phyloP scores from a whole-genome alignment of 1,140 invertebrate species.

The Bradynema listronoti region DNA sequence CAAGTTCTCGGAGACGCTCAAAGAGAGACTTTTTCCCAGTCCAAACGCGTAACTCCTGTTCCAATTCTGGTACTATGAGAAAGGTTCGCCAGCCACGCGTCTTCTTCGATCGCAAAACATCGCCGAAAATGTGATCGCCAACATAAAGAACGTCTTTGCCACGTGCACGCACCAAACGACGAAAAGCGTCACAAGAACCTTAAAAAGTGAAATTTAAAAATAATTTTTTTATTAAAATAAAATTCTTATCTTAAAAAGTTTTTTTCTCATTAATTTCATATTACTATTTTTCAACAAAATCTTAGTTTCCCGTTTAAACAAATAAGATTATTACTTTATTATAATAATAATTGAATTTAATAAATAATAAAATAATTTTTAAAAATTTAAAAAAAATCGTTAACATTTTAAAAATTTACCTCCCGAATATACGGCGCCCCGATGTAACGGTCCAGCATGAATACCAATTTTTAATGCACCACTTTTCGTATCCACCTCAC shows the following conservation, averaged over 20 bases:
- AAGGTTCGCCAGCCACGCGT: constrained; percentile 96
- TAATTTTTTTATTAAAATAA: not conserved
- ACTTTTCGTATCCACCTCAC: constrained; percentile 74
- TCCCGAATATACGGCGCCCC: constrained; percentile 67
- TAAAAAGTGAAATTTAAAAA: constrained; percentile 18
- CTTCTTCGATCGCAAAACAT: constrained; percentile 84
- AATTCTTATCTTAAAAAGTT: too few relatives aligned
- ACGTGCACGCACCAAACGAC: constrained; percentile 86
- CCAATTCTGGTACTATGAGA: constrained; percentile 89
- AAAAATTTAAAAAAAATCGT: not conserved
- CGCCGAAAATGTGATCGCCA: constrained; percentile 62
- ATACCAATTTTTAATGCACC: constrained; percentile 74
- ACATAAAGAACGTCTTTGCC: constrained; percentile 96
- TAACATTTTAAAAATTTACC: constrained; percentile 57
- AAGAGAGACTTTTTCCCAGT: constrained; percentile 91
- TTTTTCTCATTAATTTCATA: too few relatives aligned
- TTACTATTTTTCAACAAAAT: too few relatives aligned
- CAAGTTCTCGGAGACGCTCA: constrained; percentile 78
- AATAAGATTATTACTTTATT: too few relatives aligned
- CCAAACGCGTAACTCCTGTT: constrained; percentile 95
- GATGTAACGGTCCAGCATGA: constrained; percentile 79
- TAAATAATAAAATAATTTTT: not conserved
- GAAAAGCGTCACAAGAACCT: constrained; percentile 94
- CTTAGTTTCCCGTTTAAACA: too few relatives aligned
- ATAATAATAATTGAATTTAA: too few relatives aligned